phyloP scores from a whole-genome alignment of 1,140 invertebrate species.

The Drosophila bocqueti region DNA sequence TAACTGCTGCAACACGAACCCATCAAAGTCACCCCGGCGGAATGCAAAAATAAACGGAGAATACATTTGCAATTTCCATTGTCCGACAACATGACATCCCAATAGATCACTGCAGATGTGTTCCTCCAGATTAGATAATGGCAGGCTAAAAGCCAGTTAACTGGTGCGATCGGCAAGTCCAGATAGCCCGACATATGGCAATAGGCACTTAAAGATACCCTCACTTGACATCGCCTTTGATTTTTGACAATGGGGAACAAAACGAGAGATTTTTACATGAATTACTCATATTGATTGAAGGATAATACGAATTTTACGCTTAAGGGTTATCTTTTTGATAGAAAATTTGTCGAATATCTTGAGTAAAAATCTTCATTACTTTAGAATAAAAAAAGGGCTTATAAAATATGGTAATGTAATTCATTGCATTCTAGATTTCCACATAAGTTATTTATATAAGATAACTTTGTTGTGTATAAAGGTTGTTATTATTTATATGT shows the following conservation, averaged over 20 bases:
- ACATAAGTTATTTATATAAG: background rate
- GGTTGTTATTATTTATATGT: background rate
- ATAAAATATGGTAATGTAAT: too few relatives aligned
- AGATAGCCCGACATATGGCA: conserved; percentile 31
- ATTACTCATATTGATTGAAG: conserved; percentile 17
- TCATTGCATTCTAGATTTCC: background rate
- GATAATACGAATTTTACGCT: background rate
- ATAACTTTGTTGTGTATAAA: background rate
- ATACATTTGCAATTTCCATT: conserved; percentile 42
- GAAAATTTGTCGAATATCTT: background rate
- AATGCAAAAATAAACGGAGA: conserved; percentile 21
- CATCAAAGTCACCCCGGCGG: conserved; percentile 50
- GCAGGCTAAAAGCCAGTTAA: conserved; percentile 35
- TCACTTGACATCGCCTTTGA: conserved; percentile 1
- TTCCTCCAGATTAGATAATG: conserved; percentile 52
- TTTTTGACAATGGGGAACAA: conserved; percentile 6
- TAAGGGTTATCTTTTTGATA: background rate
- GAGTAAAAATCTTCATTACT: background rate
- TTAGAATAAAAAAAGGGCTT: background rate
- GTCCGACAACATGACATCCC: conserved; percentile 47
- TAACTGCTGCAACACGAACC: conserved; percentile 50
- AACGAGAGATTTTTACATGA: conserved; percentile 20
- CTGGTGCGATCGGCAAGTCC: conserved; percentile 26
- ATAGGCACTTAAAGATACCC: conserved; percentile 7
- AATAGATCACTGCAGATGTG: conserved; percentile 68